A percentile compares a stretch with the other conserved stretches of the same genome.
Evolutionary conservation across 2,113 vertebrate species (phyloP).

Genomic region (Mixornis gularis): DNA sequence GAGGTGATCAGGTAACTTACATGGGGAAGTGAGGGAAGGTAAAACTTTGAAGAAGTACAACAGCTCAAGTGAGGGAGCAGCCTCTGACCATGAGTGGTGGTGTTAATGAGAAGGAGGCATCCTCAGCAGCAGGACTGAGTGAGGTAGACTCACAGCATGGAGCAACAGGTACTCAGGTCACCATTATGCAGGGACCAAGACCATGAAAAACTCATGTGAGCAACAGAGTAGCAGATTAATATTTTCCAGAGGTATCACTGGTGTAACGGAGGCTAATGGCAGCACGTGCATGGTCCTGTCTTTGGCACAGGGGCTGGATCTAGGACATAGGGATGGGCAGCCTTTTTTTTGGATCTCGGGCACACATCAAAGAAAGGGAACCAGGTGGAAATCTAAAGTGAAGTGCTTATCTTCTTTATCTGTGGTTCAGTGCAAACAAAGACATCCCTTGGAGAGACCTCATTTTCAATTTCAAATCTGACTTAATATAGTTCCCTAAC

Average conservation of each 20-base stretch:
- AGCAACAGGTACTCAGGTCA: background rate
- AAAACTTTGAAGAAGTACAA: background rate
- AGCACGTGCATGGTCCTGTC: background rate
- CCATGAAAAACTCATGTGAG: background rate
- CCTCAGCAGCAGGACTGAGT: background rate
- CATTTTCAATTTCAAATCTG: background rate
- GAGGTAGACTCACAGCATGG: background rate
- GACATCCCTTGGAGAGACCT: background rate
- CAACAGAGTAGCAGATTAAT: background rate
- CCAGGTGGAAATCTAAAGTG: background rate
- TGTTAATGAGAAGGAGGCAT: background rate
- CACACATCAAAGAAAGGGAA: background rate
- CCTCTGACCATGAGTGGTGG: background rate
- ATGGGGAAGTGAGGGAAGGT: background rate
- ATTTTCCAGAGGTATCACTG: background rate
- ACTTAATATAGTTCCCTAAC: background rate
- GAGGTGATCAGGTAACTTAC: background rate
- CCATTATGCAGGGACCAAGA: background rate
- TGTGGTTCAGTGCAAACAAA: background rate
- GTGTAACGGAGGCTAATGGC: background rate
- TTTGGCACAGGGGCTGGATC: background rate
- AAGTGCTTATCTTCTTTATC: background rate
- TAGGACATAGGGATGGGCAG: background rate
- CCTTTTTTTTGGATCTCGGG: background rate
- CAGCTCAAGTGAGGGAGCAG: background rate